phyloP scores from a whole-genome alignment of 2,797 vertebrate genomes.

The Bradypodion ventrale region DNA sequence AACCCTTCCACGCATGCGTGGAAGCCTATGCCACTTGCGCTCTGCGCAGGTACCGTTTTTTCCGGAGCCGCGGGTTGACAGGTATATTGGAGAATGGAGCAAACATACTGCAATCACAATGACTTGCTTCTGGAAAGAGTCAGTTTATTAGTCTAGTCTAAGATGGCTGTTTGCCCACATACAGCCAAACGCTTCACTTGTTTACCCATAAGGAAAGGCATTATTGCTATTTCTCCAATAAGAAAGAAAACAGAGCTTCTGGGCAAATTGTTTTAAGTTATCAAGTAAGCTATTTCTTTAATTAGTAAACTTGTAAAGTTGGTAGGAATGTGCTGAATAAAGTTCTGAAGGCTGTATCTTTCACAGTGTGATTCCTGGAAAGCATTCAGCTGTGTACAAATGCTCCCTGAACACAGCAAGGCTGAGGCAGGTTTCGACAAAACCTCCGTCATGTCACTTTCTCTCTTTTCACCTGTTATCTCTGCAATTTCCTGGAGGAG shows the following conservation, averaged over 20 bases:
- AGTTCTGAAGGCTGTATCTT: conserved; percentile 59
- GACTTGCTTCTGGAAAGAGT: not conserved
- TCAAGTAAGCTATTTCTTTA: conserved; percentile 55
- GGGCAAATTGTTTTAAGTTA: conserved; percentile 49
- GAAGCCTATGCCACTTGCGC: too few relatives aligned
- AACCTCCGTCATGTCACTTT: conserved; percentile 64
- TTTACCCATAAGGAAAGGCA: not conserved
- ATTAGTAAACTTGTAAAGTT: conserved; percentile 58
- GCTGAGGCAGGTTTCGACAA: conserved; percentile 66
- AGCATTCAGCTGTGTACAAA: conserved; percentile 57
- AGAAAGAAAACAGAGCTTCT: conserved; percentile 49
- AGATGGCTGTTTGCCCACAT: not conserved
- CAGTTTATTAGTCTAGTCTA: not conserved
- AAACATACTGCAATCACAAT: not conserved
- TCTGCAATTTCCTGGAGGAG: conserved; percentile 55
- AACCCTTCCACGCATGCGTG: too few relatives aligned
- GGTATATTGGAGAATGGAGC: too few relatives aligned
- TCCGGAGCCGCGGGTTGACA: too few relatives aligned
- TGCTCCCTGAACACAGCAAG: conserved; percentile 51
- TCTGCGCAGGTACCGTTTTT: too few relatives aligned
- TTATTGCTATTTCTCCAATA: conserved; percentile 49
- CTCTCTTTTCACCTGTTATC: conserved; percentile 68
- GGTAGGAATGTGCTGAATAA: conserved; percentile 60
- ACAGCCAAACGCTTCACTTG: not conserved
- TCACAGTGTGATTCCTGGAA: conserved; percentile 52